phyloP scores from a whole-genome alignment of 2,797 vertebrate genomes.

The Taeniopygia guttata region DNA sequence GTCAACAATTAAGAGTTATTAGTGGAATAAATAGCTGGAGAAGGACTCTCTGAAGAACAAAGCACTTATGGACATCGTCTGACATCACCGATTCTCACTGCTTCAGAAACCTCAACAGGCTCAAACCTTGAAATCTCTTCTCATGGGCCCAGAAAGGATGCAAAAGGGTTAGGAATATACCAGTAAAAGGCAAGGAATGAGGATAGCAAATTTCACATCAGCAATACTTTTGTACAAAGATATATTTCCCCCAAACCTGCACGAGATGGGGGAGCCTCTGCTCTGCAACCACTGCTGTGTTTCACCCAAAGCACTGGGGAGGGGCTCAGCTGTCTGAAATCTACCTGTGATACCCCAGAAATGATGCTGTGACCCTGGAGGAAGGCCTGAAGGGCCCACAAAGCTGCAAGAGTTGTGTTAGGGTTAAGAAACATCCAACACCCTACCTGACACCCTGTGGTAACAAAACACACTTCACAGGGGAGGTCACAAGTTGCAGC shows the following conservation, averaged over 20 bases:
- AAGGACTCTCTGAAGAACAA: constrained; percentile 36
- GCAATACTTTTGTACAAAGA: not conserved
- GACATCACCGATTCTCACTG: not conserved
- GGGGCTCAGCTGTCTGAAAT: not conserved
- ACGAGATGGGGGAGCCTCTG: not conserved
- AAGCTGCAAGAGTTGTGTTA: not conserved
- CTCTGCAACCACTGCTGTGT: too few species aligned
- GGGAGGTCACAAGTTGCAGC: rapidly evolving
- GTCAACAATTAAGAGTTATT: constrained; percentile 62
- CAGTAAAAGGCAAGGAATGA: not conserved
- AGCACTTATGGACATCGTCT: not conserved
- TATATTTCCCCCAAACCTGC: not conserved
- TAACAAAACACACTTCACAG: rapidly evolving
- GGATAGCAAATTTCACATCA: not conserved
- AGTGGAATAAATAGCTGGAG: constrained; percentile 54
- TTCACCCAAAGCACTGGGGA: not conserved
- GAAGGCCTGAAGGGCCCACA: not conserved
- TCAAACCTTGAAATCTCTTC: not conserved
- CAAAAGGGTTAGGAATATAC: not conserved
- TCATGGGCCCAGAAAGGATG: not conserved
- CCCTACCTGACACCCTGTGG: not conserved
- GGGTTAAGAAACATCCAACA: not conserved
- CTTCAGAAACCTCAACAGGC: not conserved
- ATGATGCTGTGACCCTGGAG: not conserved
- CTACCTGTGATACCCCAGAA: not conserved